Evolutionary conservation across 1,140 invertebrate species (phyloP).

Genomic region (Batillaria attramentaria): DNA sequence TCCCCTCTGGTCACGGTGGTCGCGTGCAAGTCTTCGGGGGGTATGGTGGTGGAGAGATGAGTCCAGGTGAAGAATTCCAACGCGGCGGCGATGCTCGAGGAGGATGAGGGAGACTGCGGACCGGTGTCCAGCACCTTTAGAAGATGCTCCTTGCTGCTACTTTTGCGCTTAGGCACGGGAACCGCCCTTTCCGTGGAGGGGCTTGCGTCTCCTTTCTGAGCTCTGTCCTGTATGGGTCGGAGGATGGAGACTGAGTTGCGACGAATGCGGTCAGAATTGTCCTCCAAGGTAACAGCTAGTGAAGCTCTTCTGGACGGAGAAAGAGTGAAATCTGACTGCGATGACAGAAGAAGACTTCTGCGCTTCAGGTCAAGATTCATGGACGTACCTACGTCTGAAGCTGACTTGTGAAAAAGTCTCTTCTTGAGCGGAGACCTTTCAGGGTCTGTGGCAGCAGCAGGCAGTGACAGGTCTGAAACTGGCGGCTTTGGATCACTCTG

Average conservation of each 20-base stretch:
- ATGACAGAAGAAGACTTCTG: not conserved
- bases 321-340: not conserved
- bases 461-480: too few species aligned
- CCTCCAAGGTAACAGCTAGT: not conserved
- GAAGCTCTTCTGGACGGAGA: constrained; percentile 7
- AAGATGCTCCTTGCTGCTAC: constrained; percentile 20
- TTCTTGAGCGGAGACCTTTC: too few species aligned
- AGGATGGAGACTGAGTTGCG: constrained; percentile 29
- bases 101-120: not conserved
- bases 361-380: too few species aligned
- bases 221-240: not conserved
- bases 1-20: not conserved
- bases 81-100: not conserved
- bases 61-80: constrained; percentile 26
- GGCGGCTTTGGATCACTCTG: too few species aligned
- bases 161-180: not conserved
- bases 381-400: too few species aligned
- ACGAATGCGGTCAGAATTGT: not conserved
- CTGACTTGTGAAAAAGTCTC: too few species aligned
- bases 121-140: not conserved
- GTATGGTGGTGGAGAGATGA: not conserved
- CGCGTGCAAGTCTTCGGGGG: not conserved
- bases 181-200: not conserved
- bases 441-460: too few species aligned
- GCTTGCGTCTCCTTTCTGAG: not conserved